phyloP scores from a whole-genome alignment of 2,888 invertebrate genomes.

The Watsonalla binaria region DNA sequence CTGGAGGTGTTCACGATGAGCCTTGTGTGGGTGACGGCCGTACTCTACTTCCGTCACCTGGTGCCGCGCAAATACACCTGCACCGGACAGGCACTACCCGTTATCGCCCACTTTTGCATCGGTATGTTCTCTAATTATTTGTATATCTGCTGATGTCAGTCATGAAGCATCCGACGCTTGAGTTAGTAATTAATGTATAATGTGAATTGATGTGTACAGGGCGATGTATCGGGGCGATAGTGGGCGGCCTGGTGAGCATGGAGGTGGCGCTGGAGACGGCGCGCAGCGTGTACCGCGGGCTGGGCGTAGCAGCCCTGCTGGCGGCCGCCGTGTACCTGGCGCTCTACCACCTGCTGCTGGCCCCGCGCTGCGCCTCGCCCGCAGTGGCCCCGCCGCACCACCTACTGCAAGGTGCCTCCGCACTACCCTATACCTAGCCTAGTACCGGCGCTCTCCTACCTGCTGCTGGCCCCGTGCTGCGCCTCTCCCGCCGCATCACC shows the following conservation, averaged over 20 bases:
- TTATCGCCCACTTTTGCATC: slow-evolving; percentile 87
- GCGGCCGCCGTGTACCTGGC: slow-evolving; percentile 84
- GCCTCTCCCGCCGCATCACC: slow-evolving; percentile 82
- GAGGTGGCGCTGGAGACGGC: slow-evolving; percentile 56
- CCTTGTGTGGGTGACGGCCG: slow-evolving; percentile 88
- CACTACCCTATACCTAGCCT: background rate
- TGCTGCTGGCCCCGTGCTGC: slow-evolving; percentile 85
- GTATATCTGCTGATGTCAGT: background rate
- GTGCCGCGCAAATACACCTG: slow-evolving; percentile 87
- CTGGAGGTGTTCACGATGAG: slow-evolving; percentile 87
- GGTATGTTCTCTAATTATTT: slow-evolving; percentile 32
- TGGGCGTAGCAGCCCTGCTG: slow-evolving; percentile 82
- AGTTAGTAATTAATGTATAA: background rate
- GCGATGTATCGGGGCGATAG: slow-evolving; percentile 84
- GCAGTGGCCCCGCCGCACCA: slow-evolving; percentile 82
- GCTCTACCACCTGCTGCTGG: slow-evolving; percentile 85
- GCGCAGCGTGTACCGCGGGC: slow-evolving; percentile 79
- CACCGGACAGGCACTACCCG: slow-evolving; percentile 87
- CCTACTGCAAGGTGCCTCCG: slow-evolving; percentile 79
- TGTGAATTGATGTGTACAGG: slow-evolving; percentile 59
- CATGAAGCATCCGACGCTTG: too few relatives aligned
- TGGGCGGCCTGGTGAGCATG: slow-evolving; percentile 77
- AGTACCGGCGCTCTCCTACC: slow-evolving; percentile 81
- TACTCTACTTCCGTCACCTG: slow-evolving; percentile 89
- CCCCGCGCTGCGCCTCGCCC: slow-evolving; percentile 85